Base-by-base conservation (phyloP, 1,140 invertebrate species). In the Drosophila auraria region DNA sequence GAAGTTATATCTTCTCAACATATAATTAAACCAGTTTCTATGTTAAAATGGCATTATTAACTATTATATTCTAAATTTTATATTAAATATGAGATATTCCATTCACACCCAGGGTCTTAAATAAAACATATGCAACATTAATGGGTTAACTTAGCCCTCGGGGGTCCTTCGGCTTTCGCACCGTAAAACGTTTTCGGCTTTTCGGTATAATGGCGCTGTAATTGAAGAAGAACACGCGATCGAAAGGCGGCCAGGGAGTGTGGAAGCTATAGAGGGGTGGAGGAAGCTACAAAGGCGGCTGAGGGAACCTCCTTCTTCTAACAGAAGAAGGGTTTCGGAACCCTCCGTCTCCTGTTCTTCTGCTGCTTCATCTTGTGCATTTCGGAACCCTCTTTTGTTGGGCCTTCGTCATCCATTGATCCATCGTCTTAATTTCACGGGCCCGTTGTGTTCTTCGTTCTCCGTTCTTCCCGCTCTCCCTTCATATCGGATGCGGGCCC, bases 181-280 rank as follows among this genome's bases (percentile, higher is more conserved):
- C 62, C 83, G 78, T 77, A 87, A 87, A 87, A 73, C 80, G 83
- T 90, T 84, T 72, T 73, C 79, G 75, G 86, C 82, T 81, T 81
- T 56, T 83, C 62, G 69, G 73, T 89, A 89, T 89, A 89, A 89
- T 89, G 75, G 81, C 81, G 82, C 81, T 82, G 86, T 90, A 90
- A 90, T 90, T 90, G 86, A 90, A 90, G 79, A 82, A 80, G 82
- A 90, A 90, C 86, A 90, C 86, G 86, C 86, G 82, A 90, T 90
- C 86, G 27, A 17, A 45, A 63, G 65, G 61, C 56, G 78, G 60
- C 23, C 33, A 64, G 61, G 30, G 33, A 30, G 20, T 5, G n/a
- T 25, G 23, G 54, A 44, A 15, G 20, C 33, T 56, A 15, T 5
- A 23, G 30, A 8, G 27, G 17, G 25, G 14, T 20, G 20, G 6